These are phyloP conservation scores for Leucoma salicis DNA, from an alignment of 2,888 invertebrate genomes.

Conservation along the genomic window DNA sequence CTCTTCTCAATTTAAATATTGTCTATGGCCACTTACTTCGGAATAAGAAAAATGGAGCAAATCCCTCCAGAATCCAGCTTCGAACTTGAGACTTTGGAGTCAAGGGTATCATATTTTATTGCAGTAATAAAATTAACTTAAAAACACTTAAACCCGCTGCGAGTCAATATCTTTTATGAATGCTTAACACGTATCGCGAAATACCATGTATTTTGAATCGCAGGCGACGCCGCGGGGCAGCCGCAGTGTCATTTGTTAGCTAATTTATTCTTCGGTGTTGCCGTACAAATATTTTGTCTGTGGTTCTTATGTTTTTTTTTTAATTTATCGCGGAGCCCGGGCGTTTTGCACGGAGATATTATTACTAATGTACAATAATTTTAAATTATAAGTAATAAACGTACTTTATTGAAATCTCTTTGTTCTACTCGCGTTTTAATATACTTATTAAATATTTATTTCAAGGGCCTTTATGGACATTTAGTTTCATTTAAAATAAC, in stretches of 20 bases:
- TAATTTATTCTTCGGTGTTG: constrained; percentile 24
- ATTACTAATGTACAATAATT: neutral
- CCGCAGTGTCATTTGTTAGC: constrained; percentile 18
- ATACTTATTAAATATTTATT: too few relatives aligned
- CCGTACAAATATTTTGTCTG: constrained; percentile 14
- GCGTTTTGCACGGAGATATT: constrained; percentile 4
- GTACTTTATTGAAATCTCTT: too few relatives aligned
- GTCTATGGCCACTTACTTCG: too few relatives aligned
- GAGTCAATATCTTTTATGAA: constrained; percentile 4
- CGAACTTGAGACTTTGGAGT: neutral
- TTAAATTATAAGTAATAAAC: too few relatives aligned
- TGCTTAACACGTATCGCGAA: constrained; percentile 6
- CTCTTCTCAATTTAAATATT: too few relatives aligned
- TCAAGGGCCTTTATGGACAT: too few relatives aligned
- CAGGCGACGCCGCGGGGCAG: constrained; percentile 20
- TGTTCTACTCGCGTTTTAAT: too few relatives aligned
- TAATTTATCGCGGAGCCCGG: constrained; percentile 1
- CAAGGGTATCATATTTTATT: neutral
- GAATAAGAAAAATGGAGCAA: too few relatives aligned
- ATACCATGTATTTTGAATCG: constrained; percentile 1
- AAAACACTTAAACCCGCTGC: neutral
- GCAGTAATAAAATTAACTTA: neutral
- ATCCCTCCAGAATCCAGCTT: too few relatives aligned
- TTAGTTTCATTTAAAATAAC: too few relatives aligned
- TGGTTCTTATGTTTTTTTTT: neutral